phyloP scores from a whole-genome alignment of 2,113 vertebrate genomes.

The Notothenia coriiceps region DNA sequence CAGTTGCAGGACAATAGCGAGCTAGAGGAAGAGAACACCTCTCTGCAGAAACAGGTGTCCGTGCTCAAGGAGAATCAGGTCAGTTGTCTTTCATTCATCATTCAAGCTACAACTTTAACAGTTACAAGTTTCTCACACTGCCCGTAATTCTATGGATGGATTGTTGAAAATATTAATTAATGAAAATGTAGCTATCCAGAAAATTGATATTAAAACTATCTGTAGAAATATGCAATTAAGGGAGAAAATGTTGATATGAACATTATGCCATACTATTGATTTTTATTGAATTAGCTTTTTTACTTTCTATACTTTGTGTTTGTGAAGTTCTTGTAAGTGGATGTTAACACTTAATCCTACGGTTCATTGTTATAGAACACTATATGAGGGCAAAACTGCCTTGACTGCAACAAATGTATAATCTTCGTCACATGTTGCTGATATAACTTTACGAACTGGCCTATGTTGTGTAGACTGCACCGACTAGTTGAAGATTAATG shows the following conservation, averaged over 20 bases:
- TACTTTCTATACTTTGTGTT: neutral
- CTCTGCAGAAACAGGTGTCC: constrained; percentile 89
- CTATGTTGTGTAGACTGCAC: constrained; percentile 10
- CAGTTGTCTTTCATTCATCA: constrained; percentile 56
- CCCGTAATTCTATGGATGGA: neutral
- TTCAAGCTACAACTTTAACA: neutral
- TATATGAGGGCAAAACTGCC: neutral
- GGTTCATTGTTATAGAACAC: neutral
- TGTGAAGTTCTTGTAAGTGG: neutral
- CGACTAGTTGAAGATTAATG: neutral
- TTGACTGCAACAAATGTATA: neutral
- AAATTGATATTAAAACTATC: neutral
- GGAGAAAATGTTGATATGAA: neutral
- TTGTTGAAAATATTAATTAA: neutral
- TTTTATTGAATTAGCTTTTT: neutral
- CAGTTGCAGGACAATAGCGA: constrained; percentile 88
- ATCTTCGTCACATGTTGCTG: constrained; percentile 21
- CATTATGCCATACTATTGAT: neutral
- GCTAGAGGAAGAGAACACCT: constrained; percentile 89
- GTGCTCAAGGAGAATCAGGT: constrained; percentile 89
- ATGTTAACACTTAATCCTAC: neutral
- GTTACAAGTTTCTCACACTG: neutral
- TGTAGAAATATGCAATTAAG: neutral
- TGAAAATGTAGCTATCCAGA: neutral
- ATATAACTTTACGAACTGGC: constrained; percentile 20